Evolutionary conservation across 1,140 invertebrate genomes (phyloP).

Genomic region (Mylabris phalerata): DNA sequence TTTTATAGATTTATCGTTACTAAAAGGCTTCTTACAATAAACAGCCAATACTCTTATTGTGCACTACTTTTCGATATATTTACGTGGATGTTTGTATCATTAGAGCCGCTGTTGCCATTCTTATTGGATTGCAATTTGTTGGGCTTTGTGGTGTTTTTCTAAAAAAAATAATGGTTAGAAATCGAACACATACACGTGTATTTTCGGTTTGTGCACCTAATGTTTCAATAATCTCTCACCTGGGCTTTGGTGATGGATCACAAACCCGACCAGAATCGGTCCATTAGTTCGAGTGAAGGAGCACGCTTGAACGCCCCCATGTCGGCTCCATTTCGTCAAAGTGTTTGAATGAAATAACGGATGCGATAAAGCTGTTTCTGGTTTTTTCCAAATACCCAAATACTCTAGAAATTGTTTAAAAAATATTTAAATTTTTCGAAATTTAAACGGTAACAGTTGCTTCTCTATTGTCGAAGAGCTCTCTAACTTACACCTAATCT

Average conservation of each 20-base stretch:
- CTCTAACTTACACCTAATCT: conserved; percentile 33
- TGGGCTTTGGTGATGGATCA: conserved; percentile 1
- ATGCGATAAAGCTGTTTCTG: too few relatives aligned
- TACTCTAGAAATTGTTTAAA: too few relatives aligned
- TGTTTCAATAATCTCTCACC: conserved; percentile 19
- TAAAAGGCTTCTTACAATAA: too few relatives aligned
- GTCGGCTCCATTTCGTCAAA: conserved; percentile 21
- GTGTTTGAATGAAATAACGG: neutral
- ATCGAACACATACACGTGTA: conserved; percentile 4
- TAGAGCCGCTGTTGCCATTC: conserved; percentile 14
- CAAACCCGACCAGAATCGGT: conserved; percentile 8
- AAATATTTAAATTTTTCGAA: too few relatives aligned
- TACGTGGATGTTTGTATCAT: conserved; percentile 15
- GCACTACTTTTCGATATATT: neutral
- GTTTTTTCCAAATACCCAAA: too few relatives aligned
- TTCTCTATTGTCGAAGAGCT: neutral
- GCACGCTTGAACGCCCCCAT: conserved; percentile 19
- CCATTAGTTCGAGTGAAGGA: conserved; percentile 19
- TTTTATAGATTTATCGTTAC: too few relatives aligned
- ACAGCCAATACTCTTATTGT: conserved; percentile 7
- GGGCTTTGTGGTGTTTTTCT: neutral
- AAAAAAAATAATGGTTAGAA: neutral
- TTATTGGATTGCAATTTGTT: conserved; percentile 16
- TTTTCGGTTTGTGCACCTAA: conserved; percentile 7
- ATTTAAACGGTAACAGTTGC: too few relatives aligned